Evolutionary conservation across 2,888 invertebrate genomes (phyloP), one percentile per base, ranked within the genome.

Genomic region (Bombyx huttoni): DNA sequence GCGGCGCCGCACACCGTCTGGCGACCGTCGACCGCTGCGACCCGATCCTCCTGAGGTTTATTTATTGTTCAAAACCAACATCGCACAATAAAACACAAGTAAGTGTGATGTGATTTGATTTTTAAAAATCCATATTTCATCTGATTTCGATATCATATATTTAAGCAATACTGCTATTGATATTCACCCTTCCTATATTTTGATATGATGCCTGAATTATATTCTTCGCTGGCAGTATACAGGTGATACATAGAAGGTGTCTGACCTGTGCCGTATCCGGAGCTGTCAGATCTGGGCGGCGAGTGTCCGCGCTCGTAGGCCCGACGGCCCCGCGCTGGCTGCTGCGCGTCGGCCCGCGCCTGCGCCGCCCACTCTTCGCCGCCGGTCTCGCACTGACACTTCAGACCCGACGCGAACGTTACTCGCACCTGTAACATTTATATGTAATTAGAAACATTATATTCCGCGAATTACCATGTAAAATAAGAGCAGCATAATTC

Each of bases 251-350:
- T 51, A 7, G 47, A 10, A 14, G 10, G 46, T 50, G 34, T 55
- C 59, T 53, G n/a, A 84, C 94, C 95, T 8, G 95, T 95, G 54
- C 95, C 95, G 73, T 96, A 96, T 5, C 95, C 95, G 46, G 94
- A 94, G 84, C 94, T 94, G 73, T 94, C 94, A 66, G 93, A 93
- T 57, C 95, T 93, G 66, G 94, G 90, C 51, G 95, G 95, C 49
- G 95, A 95, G 92, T 78, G 94, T 81, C 93, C 93, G 55, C 94
- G 89, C 69, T 94, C 94, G 79, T 93, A 93, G 56, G 92, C 90
- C 65, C 92, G 90, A 50, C 93, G 90, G 69, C 93, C 92, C 56
- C 86, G 74, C 47, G 79, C 78, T 49, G 88, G 88, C 53, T 81
- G 85, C 67, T 88, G 89, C 53, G 90, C 70, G 90, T 81, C 89